These are phyloP conservation scores for Reticulitermes lucifugus DNA, from an alignment of 2,888 invertebrate genomes.

Conservation along the genomic window DNA sequence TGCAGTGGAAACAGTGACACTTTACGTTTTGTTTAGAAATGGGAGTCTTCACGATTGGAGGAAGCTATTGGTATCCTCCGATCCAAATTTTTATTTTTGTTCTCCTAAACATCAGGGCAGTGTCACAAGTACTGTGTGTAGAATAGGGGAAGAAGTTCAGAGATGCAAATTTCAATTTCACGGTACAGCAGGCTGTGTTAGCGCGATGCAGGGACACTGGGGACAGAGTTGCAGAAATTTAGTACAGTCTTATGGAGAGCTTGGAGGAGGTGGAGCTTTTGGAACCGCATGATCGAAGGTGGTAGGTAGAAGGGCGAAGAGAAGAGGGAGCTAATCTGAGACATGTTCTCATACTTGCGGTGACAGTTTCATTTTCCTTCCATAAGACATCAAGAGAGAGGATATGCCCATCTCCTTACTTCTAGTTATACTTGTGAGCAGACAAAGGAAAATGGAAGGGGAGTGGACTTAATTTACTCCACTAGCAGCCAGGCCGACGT, in stretches of 20 bases:
- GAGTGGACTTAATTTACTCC: slow-evolving; percentile 3
- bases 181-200: slow-evolving; percentile 15
- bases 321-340: slow-evolving; percentile 5
- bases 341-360: not conserved
- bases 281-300: not conserved
- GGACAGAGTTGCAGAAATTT: not conserved
- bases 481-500: not conserved
- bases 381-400: not conserved
- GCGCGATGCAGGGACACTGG: not conserved
- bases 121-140: not conserved
- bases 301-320: not conserved
- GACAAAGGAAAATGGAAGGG: not conserved
- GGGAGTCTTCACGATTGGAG: not conserved
- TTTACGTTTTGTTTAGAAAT: not conserved
- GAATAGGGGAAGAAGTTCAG: not conserved
- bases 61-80: not conserved
- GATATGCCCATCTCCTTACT: not conserved
- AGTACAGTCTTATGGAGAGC: slow-evolving; percentile 5
- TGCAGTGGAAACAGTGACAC: too few relatives aligned
- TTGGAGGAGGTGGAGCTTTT: not conserved
- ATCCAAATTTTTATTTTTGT: not conserved
- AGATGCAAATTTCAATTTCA: slow-evolving; percentile 27
- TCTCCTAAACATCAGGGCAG: not conserved
- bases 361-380: slow-evolving; percentile 14
- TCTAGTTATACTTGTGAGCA: slow-evolving; percentile 10